These are phyloP conservation scores for Porites evermanni DNA, from an alignment of 92 coral and sea anemone species.

Conservation along the genomic window DNA sequence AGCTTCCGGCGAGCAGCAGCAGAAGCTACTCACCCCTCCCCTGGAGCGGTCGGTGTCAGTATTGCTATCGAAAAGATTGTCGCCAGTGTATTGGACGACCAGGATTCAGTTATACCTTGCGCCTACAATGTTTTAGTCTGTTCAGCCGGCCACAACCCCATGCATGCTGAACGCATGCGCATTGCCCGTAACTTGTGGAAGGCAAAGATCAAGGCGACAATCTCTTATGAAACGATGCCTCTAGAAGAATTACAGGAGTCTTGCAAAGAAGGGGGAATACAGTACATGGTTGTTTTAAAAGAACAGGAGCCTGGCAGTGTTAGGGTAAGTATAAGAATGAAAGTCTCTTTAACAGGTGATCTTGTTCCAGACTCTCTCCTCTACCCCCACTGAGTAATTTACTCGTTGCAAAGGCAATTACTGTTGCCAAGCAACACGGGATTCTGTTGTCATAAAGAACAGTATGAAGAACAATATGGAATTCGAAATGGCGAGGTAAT, in stretches of 20 bases:
- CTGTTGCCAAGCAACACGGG: no score
- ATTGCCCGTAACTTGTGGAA: slow-evolving; percentile 84
- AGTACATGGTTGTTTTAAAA: slow-evolving; percentile 84
- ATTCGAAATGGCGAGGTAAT: no score
- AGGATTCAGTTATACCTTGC: slow-evolving; percentile 52
- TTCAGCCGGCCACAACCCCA: slow-evolving; percentile 79
- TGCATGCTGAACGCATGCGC: slow-evolving; percentile 83
- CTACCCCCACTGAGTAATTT: no score
- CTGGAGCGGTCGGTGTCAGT: slow-evolving; percentile 95
- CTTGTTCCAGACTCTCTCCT: no score
- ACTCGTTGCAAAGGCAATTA: no score
- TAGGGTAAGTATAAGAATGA: slow-evolving; percentile 45
- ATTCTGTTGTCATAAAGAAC: no score
- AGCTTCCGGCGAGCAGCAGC: slow-evolving; percentile 82
- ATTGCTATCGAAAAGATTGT: slow-evolving; percentile 88
- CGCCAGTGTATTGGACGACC: slow-evolving; percentile 74
- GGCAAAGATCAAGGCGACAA: slow-evolving; percentile 77
- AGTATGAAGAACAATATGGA: no score
- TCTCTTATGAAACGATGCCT: slow-evolving; percentile 73
- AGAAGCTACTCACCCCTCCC: slow-evolving; percentile 62
- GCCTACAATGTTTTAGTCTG: slow-evolving; percentile 92
- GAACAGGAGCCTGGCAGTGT: slow-evolving; percentile 87
- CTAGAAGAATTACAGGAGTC: slow-evolving; percentile 84
- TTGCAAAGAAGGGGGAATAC: slow-evolving; percentile 83
- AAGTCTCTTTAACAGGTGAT: background rate